Evolutionary conservation across 2,888 invertebrate genomes (phyloP).

Genomic region (Diarsia rubi): DNA sequence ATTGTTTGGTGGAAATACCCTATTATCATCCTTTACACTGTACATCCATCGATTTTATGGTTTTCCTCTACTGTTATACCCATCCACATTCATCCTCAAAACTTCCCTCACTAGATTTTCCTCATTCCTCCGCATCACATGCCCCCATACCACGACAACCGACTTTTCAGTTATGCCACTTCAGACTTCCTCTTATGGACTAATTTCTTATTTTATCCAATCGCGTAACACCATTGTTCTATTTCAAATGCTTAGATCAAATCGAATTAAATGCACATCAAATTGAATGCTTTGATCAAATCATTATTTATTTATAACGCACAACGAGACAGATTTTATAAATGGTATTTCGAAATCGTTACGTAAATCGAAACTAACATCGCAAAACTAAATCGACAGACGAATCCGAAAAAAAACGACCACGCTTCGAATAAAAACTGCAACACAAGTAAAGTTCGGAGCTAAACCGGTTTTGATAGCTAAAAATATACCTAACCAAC

Average conservation of each 20-base stretch:
- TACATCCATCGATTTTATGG: too few species aligned
- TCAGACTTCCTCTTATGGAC: too few species aligned
- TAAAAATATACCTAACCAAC: slow-evolving; percentile 33
- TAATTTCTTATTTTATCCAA: too few species aligned
- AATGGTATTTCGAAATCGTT: not conserved
- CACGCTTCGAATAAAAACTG: slow-evolving; percentile 32
- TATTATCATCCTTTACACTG: too few species aligned
- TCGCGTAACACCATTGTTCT: not conserved
- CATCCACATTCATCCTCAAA: too few species aligned
- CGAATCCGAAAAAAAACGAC: slow-evolving; percentile 1
- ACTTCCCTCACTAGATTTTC: too few species aligned
- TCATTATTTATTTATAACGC: slow-evolving; percentile 5
- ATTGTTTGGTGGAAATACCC: too few species aligned
- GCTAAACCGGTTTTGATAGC: slow-evolving; percentile 30
- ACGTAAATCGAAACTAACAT: not conserved
- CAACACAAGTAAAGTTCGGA: slow-evolving; percentile 14
- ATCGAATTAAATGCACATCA: not conserved
- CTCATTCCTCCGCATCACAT: too few species aligned
- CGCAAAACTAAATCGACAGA: not conserved
- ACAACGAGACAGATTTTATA: not conserved
- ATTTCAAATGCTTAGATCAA: not conserved
- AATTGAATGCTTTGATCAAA: too few species aligned
- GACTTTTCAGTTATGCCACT: too few species aligned
- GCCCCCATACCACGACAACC: too few species aligned
- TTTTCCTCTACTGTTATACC: too few species aligned